Percentiles rank a stretch among this genome's conserved stretches.
Evolutionary conservation across 2,888 invertebrate species (phyloP).

Genomic region (Xestobium rufovillosum): DNA sequence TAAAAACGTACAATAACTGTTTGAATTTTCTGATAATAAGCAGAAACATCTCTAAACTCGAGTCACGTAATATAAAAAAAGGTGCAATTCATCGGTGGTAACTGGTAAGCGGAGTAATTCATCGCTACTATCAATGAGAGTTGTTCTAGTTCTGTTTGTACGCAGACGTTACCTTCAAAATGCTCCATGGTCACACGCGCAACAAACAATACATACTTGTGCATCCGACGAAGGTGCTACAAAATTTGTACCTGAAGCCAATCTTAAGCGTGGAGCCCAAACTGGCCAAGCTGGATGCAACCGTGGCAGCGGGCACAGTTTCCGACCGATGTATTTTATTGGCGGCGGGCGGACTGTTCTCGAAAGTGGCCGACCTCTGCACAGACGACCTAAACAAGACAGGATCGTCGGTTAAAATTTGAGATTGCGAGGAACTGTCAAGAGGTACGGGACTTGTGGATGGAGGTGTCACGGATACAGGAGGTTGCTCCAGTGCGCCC

Average conservation of each 20-base stretch:
- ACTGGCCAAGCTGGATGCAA: slow-evolving; percentile 70
- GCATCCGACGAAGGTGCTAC: too few relatives aligned
- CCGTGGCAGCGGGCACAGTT: slow-evolving; percentile 65
- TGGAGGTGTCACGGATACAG: slow-evolving; percentile 24
- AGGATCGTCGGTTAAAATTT: slow-evolving; percentile 56
- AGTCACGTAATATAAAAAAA: too few relatives aligned
- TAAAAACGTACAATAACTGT: too few relatives aligned
- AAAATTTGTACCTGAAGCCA: slow-evolving; percentile 67
- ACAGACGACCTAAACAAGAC: slow-evolving; percentile 51
- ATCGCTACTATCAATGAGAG: too few relatives aligned
- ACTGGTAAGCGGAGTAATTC: slow-evolving; percentile 1
- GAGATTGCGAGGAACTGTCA: slow-evolving; percentile 29
- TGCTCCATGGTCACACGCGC: too few relatives aligned
- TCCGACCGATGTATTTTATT: slow-evolving; percentile 60
- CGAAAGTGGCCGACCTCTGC: slow-evolving; percentile 52
- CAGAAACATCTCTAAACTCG: too few relatives aligned
- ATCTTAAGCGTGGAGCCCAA: slow-evolving; percentile 76
- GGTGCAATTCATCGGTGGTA: too few relatives aligned
- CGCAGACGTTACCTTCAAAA: slow-evolving; percentile 1
- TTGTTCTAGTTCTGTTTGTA: too few relatives aligned
- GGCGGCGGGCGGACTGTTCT: slow-evolving; percentile 42
- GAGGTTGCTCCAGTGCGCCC: slow-evolving; percentile 60
- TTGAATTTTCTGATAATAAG: too few relatives aligned
- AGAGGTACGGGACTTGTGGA: slow-evolving; percentile 18
- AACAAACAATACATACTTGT: too few relatives aligned